Conservation (phyloP, 2,797 vertebrate species). For the Alauda arvensis region DNA sequence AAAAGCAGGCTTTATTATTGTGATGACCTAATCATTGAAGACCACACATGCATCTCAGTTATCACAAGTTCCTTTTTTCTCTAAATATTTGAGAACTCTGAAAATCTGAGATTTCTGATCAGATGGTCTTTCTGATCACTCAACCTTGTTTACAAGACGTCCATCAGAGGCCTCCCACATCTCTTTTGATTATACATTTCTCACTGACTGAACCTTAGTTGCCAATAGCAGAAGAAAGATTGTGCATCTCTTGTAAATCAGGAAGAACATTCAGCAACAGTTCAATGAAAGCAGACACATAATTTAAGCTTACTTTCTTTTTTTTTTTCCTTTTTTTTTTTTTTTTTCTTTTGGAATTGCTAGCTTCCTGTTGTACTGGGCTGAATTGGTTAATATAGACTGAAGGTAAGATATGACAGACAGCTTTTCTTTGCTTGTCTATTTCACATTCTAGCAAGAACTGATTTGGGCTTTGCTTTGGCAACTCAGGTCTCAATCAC, state of each 20-base stretch:
- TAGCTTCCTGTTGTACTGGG: not conserved
- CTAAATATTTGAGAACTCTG: not conserved
- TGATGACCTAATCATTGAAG: not conserved
- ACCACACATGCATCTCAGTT: not conserved
- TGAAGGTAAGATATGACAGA: not conserved
- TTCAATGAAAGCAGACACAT: not conserved
- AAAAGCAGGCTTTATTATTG: not conserved
- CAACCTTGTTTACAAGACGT: not conserved
- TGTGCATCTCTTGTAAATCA: not conserved
- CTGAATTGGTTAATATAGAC: not conserved
- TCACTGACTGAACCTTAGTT: not conserved
- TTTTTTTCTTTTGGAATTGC: rapidly evolving
- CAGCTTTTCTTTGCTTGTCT: not conserved
- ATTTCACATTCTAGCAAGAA: not conserved
- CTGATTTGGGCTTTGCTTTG: not conserved
- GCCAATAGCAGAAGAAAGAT: not conserved
- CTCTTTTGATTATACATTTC: not conserved
- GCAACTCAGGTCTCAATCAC: not conserved
- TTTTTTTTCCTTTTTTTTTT: not conserved
- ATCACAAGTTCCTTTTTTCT: not conserved
- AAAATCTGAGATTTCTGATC: not conserved
- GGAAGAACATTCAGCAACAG: not conserved
- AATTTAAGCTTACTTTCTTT: not conserved
- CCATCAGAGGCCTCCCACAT: not conserved
- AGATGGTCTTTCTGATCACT: not conserved